Evolutionary conservation across 2,888 invertebrate species (phyloP).

Genomic region (Cylindroiulus punctatus): DNA sequence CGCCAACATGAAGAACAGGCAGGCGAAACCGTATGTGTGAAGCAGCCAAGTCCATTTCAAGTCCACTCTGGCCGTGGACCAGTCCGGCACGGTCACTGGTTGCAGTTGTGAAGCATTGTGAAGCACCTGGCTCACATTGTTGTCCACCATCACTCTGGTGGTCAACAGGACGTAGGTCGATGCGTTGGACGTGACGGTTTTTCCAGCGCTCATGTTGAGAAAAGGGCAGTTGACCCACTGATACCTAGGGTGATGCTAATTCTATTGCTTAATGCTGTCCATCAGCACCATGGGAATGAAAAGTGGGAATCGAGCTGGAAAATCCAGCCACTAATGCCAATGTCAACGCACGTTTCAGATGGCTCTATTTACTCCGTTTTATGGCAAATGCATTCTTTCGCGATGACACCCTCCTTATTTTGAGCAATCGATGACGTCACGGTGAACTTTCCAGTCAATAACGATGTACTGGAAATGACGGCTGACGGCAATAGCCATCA

Average conservation of each 20-base stretch:
- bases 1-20: conserved; percentile 70
- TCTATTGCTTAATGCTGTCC: background rate
- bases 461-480: conserved; percentile 48
- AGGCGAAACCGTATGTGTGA: conserved; percentile 71
- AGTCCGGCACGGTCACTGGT: conserved; percentile 64
- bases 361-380: background rate
- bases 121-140: background rate
- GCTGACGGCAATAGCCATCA: conserved; percentile 49
- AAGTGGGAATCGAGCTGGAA: background rate
- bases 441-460: conserved; percentile 52
- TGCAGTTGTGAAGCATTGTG: background rate
- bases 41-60: conserved; percentile 70
- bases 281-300: background rate
- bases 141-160: background rate
- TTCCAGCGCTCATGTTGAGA: background rate
- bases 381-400: background rate
- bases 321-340: background rate
- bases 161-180: conserved; percentile 5
- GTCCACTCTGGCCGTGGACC: conserved; percentile 62
- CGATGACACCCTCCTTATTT: background rate
- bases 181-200: conserved; percentile 9
- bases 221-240: background rate
- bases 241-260: background rate
- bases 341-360: background rate
- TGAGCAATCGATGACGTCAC: conserved; percentile 26